Evolutionary conservation across 1,140 invertebrate genomes (phyloP), one percentile per base, ranked within the genome.

Genomic region (Drosophila grimshawi): DNA sequence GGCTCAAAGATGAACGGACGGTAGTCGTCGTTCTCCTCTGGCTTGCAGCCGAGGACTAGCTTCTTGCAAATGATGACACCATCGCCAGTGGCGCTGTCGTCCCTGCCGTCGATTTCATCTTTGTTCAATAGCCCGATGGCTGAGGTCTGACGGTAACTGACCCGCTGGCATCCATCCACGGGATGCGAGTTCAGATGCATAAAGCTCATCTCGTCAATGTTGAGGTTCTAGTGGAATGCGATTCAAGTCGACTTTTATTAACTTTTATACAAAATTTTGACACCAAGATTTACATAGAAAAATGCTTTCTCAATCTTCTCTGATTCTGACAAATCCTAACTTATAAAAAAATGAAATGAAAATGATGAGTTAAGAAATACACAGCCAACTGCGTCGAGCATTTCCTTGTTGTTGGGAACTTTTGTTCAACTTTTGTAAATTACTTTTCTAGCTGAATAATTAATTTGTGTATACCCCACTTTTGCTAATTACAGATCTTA

Each of bases 1-100:
- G 76, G 83, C 33, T 89, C 83, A n/a, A 83, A 69, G 8, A 80
- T 52, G 6, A 45, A 64, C 5, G 76, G 72, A n/a, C 78, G 5
- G 10, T 78, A 81, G 8, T 71, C 76, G 6, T 88, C 83, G 29
- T 39, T 41, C 2, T 30, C 6, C 46, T 88, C 83, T 48, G 78
- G 68, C 5, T 65, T 66, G 41, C 83, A 88, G 39, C 83, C 83
- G 29, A 88, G 39, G 1, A 80, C 4, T 0, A 88, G 49, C 37
- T 80, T 56, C 66, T 73, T 81, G n/a, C 65, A 74, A 0, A 88
- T 57, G 11, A 88, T 70, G 19, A 46, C 32, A 30, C 37, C 75
- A 39, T 3, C 59, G 7, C 48, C 39, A 7, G n/a, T 19, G 4
- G 5, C 51, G 30, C 33, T 48, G 10, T 30, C 60, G 8, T 8